Base-by-base conservation (phyloP, 2,797 vertebrate genomes). In the Apodemus agrarius region DNA sequence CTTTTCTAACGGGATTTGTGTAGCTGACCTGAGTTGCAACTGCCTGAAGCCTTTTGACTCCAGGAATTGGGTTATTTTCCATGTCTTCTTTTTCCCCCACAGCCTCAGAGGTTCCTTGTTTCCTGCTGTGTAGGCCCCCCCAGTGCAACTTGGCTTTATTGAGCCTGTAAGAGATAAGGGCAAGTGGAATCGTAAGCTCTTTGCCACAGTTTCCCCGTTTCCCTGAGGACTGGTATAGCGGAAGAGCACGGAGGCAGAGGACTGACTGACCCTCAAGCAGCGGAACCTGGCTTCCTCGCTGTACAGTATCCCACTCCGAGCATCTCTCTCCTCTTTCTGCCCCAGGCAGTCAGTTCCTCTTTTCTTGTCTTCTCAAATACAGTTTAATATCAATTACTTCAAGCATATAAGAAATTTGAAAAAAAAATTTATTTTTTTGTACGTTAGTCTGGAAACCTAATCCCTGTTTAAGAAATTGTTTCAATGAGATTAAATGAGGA, bases 391-490 rank as follows among this genome's bases (percentile, higher is more conserved):
- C 96, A 94, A 86, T 96, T 63, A 91, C 91, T 52, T 92, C 31
- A 78, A 65, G 86, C 83, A 37, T 72, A 96, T 67, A 24, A 49
- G 90, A 81, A 86, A 92, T 89, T 82, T 67, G 40, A 52, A 90
- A 93, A 88, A 93, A 90, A 14, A 19, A 8, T n/a, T 26, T 17
- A 82, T 74, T 96, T 74, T 96, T 96, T 91, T 95, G 2, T 81
- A 88, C 43, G 69, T 81, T n/a, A 24, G 59, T 79, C 83, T 91
- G 87, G 96, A 96, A 95, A 96, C 34, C 59, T 91, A 87, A 95
- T 82, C 76, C 31, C 83, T 57, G 26, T 83, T 94, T 81, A 84
- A 46, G 88, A 83, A 92, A 90, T 19, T 91, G 69, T 93, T 95
- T 69, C 95, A 96, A 2, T 92, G 89, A 93, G 92, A 87, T 52